phyloP scores from a whole-genome alignment of 2,888 invertebrate genomes.

The Sinohyriopsis cumingii region DNA sequence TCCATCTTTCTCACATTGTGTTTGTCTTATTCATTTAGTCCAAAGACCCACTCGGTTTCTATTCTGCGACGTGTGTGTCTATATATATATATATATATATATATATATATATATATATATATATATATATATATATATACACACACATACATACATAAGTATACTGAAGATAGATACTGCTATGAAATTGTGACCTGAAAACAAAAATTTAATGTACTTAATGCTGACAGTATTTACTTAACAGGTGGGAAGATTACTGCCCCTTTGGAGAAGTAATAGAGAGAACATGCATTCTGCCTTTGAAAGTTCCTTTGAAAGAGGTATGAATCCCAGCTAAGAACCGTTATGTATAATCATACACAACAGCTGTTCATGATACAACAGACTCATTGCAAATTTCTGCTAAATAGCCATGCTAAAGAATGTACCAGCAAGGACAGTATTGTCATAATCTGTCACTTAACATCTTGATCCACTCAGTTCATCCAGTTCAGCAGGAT shows the following conservation, averaged over 20 bases:
- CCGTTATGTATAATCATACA: neutral
- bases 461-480: neutral
- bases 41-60: too few relatives aligned
- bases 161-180: neutral
- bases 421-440: constrained; percentile 19
- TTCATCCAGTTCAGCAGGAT: too few relatives aligned
- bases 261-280: constrained; percentile 78
- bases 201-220: neutral
- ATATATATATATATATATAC: too few relatives aligned
- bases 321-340: constrained; percentile 65
- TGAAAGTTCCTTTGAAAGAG: constrained; percentile 82
- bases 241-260: constrained; percentile 70
- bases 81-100: too few relatives aligned
- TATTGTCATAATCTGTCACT: neutral
- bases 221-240: constrained; percentile 20
- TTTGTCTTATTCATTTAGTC: too few relatives aligned
- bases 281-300: constrained; percentile 82
- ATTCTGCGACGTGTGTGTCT: too few relatives aligned
- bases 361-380: neutral
- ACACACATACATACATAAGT: too few relatives aligned
- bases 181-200: constrained; percentile 3
- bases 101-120: too few relatives aligned
- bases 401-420: constrained; percentile 14
- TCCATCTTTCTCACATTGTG: too few relatives aligned
- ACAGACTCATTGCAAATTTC: constrained; percentile 18